A percentile compares a stretch with the other conserved stretches of the same genome.
Evolutionary conservation across 2,797 vertebrate genomes (phyloP).

Genomic region (Sternarchorhynchus goeldii): DNA sequence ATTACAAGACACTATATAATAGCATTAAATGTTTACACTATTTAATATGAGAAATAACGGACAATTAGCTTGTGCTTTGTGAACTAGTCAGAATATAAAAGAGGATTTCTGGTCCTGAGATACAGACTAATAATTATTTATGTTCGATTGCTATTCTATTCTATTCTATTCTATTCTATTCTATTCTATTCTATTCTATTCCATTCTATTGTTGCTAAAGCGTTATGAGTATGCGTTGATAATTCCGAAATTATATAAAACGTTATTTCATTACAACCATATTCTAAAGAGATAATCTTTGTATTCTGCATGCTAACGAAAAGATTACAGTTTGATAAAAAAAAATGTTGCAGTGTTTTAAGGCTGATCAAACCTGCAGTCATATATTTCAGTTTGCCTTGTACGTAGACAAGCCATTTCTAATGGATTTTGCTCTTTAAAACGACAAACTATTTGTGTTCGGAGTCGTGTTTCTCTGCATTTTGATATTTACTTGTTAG

Average conservation of each 20-base stretch:
- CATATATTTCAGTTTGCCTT: not conserved
- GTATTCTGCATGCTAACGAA: conserved; percentile 20
- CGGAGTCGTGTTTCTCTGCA: conserved; percentile 23
- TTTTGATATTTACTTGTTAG: conserved; percentile 11
- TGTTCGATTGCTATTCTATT: not conserved
- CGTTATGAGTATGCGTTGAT: not conserved
- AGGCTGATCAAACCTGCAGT: conserved; percentile 7
- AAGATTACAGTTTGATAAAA: not conserved
- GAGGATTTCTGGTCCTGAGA: not conserved
- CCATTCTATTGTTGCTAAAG: conserved; percentile 6
- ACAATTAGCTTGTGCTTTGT: conserved; percentile 18
- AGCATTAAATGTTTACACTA: not conserved
- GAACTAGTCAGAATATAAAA: conserved; percentile 13
- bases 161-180: not conserved
- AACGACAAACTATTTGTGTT: conserved; percentile 12
- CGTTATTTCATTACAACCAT: conserved; percentile 16
- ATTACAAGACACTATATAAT: not conserved
- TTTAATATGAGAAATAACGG: conserved; percentile 9
- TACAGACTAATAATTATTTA: not conserved
- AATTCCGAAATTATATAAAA: conserved; percentile 19
- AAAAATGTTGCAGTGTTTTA: conserved; percentile 1
- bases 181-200: not conserved
- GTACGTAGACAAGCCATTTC: not conserved
- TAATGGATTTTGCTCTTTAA: conserved; percentile 19
- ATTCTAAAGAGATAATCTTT: conserved; percentile 7